phyloP scores from a whole-genome alignment of 2,797 vertebrate species.

The Bryconaethiops microstoma region DNA sequence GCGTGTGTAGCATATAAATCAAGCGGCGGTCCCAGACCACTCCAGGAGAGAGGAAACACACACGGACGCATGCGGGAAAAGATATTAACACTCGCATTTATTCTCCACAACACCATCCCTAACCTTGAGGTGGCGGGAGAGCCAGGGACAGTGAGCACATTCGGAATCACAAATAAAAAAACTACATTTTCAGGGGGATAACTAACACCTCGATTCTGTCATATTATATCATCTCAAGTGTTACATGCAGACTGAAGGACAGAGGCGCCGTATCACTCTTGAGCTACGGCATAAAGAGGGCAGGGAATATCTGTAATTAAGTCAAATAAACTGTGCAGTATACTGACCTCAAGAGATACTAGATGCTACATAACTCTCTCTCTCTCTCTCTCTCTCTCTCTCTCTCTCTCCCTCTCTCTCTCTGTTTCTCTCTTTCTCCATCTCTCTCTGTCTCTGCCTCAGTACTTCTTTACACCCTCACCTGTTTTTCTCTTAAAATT shows the following conservation, averaged over 20 bases:
- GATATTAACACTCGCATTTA: conserved; percentile 68
- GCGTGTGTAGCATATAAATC: conserved; percentile 78
- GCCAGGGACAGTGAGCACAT: conserved; percentile 58
- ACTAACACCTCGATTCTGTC: conserved; percentile 63
- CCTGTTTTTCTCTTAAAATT: too few relatives aligned
- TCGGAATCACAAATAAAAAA: conserved; percentile 70
- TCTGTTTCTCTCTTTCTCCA: conserved; percentile 30
- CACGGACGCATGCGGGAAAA: conserved; percentile 70
- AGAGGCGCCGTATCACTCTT: conserved; percentile 68
- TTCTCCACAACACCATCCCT: conserved; percentile 69
- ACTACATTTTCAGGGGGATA: conserved; percentile 63
- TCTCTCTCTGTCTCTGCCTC: too few relatives aligned
- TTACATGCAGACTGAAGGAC: conserved; percentile 73
- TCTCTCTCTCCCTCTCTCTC: conserved; percentile 32
- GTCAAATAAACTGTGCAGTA: conserved; percentile 76
- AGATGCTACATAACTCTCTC: conserved; percentile 65
- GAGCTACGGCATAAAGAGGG: conserved; percentile 71
- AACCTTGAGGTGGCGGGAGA: conserved; percentile 75
- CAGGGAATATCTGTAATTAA: conserved; percentile 76
- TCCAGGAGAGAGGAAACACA: conserved; percentile 67
- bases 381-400: conserved; percentile 38
- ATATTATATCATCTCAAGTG: conserved; percentile 76
- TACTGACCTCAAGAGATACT: conserved; percentile 67
- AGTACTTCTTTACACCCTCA: too few relatives aligned
- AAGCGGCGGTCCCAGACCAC: conserved; percentile 71